phyloP scores from a whole-genome alignment of 2,888 invertebrate species.

The Caenorhabditis uteleia region DNA sequence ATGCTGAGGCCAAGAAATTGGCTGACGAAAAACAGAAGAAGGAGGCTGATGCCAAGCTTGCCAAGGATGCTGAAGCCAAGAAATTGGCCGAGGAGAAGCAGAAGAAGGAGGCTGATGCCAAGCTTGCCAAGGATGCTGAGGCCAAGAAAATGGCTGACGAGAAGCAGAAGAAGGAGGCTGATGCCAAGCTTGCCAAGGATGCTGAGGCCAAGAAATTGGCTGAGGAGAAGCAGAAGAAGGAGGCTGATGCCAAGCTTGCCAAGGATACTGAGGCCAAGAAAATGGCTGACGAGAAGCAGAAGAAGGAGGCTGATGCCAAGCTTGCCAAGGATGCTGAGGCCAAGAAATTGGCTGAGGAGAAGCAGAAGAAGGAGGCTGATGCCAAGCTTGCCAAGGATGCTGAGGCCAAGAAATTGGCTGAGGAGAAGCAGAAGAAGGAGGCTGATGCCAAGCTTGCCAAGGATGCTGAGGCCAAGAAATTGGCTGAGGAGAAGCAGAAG shows the following conservation, averaged over 20 bases:
- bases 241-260: neutral
- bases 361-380: conserved; percentile 9
- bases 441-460: conserved; percentile 13
- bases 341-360: neutral
- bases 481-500: conserved; percentile 9
- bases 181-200: conserved; percentile 8
- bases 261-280: conserved; percentile 9
- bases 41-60: conserved; percentile 6
- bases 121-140: neutral
- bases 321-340: conserved; percentile 3
- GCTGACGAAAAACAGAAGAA: conserved; percentile 2
- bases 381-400: conserved; percentile 12
- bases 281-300: conserved; percentile 6
- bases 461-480: conserved; percentile 13
- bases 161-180: conserved; percentile 17
- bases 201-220: conserved; percentile 9
- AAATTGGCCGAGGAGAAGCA: neutral
- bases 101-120: neutral
- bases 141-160: conserved; percentile 7
- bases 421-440: conserved; percentile 14
- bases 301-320: conserved; percentile 11
- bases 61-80: neutral
- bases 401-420: conserved; percentile 17
- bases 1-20: conserved; percentile 1
- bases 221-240: neutral